Evolutionary conservation across 2,797 vertebrate genomes (phyloP), one percentile per base, ranked within the genome.

Genomic region (Margarornis squamiger): DNA sequence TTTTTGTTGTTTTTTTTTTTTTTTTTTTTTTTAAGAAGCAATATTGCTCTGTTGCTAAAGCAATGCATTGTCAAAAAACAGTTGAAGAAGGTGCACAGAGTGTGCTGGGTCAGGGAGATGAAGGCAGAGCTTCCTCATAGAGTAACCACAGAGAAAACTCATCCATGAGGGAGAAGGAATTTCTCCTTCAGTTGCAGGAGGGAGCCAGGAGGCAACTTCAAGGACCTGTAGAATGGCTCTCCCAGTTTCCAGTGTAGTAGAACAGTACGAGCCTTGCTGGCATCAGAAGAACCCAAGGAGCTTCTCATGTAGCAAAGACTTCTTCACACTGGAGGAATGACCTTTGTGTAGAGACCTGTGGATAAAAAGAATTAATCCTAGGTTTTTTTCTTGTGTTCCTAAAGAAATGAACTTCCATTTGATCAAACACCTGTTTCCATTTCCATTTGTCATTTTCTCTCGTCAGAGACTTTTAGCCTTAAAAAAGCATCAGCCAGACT

Each of bases 361-460:
- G 16, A 73, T 14, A 34, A 61, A 86, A 71, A 39, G 0, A 52
- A 15, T 12, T 4, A 59, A 57, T n/a, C 2, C 4, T 3, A 38
- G 6, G 4, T 43, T 57, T 26, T n/a, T 54, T 87, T 73, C 26
- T 52, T 38, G 3, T 16, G 1, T 54, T 90, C 27, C 24, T 74
- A 29, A 78, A 62, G 19, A 70, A 86, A 51, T 29, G 2, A 75
- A 9, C 7, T 70, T 61, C 34, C 26, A 13, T 34, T 11, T 41
- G 4, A 54, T 45, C 0, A 1, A 46, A 45, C 41, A 65, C 3
- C 4, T 61, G 8, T 36, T 11, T 61, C 6, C 24, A 38, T 54
- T 54, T 45, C 21, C 2, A 0, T 46, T 61, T 0, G 0, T 39
- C 7, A 21, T 34, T 30, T 80, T 43, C 39, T 39, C 17, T 30